Base-by-base conservation (phyloP, 2,888 invertebrate species). In the Leistus spinibarbis region DNA sequence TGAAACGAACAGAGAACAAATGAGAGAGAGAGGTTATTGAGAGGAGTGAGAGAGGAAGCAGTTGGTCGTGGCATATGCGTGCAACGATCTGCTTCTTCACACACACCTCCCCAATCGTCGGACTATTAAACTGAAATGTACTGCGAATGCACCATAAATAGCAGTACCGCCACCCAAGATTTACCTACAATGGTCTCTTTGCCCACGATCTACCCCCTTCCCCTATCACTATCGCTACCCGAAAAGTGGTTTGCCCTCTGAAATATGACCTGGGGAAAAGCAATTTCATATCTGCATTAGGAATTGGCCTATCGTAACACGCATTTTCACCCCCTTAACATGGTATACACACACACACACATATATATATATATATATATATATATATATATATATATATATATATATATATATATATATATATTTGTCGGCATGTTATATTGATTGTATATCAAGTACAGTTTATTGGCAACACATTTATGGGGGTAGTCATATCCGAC, bases 101-200 rank as follows among this genome's bases (percentile, higher is more conserved):
- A 9, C 27, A 4, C 27, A 27, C 57, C 9, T 23, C n/a, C 23
- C 56, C n/a, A 17, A 16, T 68, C 3, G 19, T 56, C 57, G 57
- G 69, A 69, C 69, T 69, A 69, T 69, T 69, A 69, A 69, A 69
- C 69, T 54, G 57, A 69, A 69, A 69, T 53, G 24, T 60, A 60
- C 60, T 60, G 19, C 20, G 20, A 69, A 69, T 56, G 57, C 23
- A 22, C 27, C 54, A 68, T 54, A 68, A 23, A 69, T 69, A 69
- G 54, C 17, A 23, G 69, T 4, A 5, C 19, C 40, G 5, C n/a
- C n/a, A 13, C 20, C n/a, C 16, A 69, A 57, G 69, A 69, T 69
- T 57, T 69, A 69, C 69, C 69, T 69, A 69, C n/a, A 17, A 60
- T 22, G 9, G 3, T 60, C 9, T 20, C 60, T 22, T 20, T 60